Evolutionary conservation across 2,888 invertebrate genomes (phyloP).

Genomic region (Punctoribates punctum): DNA sequence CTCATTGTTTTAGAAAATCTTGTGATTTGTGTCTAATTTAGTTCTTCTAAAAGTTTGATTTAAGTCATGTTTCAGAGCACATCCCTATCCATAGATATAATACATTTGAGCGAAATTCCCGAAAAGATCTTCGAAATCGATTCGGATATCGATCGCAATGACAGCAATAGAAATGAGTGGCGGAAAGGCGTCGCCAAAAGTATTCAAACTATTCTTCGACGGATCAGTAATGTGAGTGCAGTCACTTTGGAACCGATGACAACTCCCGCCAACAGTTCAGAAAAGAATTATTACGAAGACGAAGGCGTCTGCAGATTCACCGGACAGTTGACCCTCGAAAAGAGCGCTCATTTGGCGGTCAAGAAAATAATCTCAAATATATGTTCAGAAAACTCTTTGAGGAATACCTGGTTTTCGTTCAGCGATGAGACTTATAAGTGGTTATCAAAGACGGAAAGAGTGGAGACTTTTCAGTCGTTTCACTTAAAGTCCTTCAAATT

Average conservation of each 20-base stretch:
- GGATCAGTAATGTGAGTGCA: not conserved
- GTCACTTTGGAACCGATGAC: not conserved
- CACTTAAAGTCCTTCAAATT: conserved; percentile 43
- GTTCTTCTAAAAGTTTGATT: not conserved
- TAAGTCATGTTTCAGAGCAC: not conserved
- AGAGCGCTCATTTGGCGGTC: not conserved
- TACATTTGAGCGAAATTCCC: not conserved
- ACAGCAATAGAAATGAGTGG: not conserved
- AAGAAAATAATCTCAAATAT: conserved; percentile 6
- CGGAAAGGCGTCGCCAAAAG: not conserved
- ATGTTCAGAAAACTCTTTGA: not conserved
- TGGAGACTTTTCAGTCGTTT: not conserved
- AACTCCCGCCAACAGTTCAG: not conserved
- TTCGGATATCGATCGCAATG: not conserved
- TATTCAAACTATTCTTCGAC: not conserved
- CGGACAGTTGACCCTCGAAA: conserved; percentile 4
- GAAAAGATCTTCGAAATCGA: not conserved
- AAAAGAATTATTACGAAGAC: conserved; percentile 29
- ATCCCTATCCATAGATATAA: not conserved
- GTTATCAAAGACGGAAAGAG: not conserved
- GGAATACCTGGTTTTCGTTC: not conserved
- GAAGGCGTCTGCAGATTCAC: not conserved
- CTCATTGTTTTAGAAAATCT: not conserved
- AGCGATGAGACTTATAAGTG: not conserved
- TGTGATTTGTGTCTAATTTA: not conserved